phyloP scores from a whole-genome alignment of 2,797 vertebrate genomes.

The Phyllotis vaccarum region DNA sequence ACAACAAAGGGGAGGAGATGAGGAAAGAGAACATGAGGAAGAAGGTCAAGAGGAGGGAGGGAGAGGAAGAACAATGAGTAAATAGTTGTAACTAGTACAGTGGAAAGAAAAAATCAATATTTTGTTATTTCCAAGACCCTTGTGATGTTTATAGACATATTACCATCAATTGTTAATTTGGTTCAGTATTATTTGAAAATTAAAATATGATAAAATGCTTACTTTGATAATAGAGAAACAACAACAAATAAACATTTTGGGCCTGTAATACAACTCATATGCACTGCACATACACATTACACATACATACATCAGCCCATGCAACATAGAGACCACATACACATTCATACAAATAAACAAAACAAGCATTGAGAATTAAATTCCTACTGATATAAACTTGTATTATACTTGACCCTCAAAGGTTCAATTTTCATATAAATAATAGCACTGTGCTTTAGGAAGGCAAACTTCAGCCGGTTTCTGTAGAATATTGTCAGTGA shows the following conservation, averaged over 20 bases:
- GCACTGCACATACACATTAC: neutral
- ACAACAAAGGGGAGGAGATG: too few relatives aligned
- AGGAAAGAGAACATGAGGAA: too few relatives aligned
- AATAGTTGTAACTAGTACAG: neutral
- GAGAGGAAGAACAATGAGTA: neutral
- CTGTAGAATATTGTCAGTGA: constrained; percentile 43
- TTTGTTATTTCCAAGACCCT: neutral
- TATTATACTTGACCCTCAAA: neutral
- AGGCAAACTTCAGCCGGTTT: neutral
- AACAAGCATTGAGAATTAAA: neutral
- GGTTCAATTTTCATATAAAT: neutral
- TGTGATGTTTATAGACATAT: neutral
- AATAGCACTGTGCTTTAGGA: neutral
- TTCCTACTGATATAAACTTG: constrained; percentile 8
- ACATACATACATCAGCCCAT: neutral
- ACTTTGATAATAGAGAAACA: neutral
- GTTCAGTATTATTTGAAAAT: constrained; percentile 17
- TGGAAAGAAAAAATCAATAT: constrained; percentile 5
- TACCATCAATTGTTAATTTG: neutral
- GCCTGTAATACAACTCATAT: too few relatives aligned
- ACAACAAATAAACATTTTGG: neutral
- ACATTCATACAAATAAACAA: neutral
- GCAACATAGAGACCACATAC: too few relatives aligned
- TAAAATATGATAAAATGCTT: neutral
- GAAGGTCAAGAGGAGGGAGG: too few relatives aligned